phyloP scores from a whole-genome alignment of 2,888 invertebrate species.

The Atethmia centrago region DNA sequence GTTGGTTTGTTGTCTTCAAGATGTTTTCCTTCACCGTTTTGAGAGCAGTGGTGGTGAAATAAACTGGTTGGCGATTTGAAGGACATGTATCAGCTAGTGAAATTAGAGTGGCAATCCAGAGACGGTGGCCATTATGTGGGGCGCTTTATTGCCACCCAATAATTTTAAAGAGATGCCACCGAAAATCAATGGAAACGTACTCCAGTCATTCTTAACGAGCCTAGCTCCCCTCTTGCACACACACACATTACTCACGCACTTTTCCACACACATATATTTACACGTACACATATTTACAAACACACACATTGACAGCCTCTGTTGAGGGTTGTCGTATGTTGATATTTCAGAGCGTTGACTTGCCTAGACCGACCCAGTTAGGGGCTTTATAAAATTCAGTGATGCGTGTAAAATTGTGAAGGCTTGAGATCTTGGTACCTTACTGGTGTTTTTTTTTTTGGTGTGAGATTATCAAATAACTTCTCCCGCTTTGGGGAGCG shows the following conservation, averaged over 20 bases:
- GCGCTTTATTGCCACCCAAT: too few relatives aligned
- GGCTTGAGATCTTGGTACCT: background rate
- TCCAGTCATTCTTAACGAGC: constrained; percentile 64
- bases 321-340: constrained; percentile 45
- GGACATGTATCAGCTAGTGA: too few relatives aligned
- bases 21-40: too few relatives aligned
- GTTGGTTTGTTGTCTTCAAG: too few relatives aligned
- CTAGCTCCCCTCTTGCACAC: constrained; percentile 59
- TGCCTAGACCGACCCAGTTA: constrained; percentile 49
- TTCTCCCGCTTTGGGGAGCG: too few relatives aligned
- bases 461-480: too few relatives aligned
- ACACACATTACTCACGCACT: constrained; percentile 35
- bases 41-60: too few relatives aligned
- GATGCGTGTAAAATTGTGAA: background rate
- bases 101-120: too few relatives aligned
- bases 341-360: constrained; percentile 58
- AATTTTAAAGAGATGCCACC: background rate
- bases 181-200: constrained; percentile 39
- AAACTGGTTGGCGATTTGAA: too few relatives aligned
- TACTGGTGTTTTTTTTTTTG: background rate
- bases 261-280: constrained; percentile 33
- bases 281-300: constrained; percentile 15
- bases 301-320: background rate
- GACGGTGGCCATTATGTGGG: too few relatives aligned
- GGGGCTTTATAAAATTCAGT: constrained; percentile 1